Percentiles rank a stretch among this genome's conserved stretches.
phyloP scores from a whole-genome alignment of 2,888 invertebrate species.

The Eupeodes latifasciatus region DNA sequence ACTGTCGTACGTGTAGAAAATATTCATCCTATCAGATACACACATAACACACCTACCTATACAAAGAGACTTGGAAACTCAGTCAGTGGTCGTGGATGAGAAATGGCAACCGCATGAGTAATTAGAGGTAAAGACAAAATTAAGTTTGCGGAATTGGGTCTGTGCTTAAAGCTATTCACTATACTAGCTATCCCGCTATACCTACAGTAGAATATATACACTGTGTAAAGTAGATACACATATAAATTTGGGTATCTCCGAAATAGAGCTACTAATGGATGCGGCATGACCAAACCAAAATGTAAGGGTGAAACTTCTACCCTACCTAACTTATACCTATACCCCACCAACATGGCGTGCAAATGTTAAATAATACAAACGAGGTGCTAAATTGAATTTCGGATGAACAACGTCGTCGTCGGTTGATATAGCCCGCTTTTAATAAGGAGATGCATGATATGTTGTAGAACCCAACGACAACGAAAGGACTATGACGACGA shows the following conservation, averaged over 20 bases:
- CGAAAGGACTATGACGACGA: neutral
- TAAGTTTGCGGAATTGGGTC: constrained; percentile 73
- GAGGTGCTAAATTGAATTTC: constrained; percentile 75
- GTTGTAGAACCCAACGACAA: neutral
- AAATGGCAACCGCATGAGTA: constrained; percentile 75
- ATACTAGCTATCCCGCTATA: constrained; percentile 27
- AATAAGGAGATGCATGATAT: constrained; percentile 22
- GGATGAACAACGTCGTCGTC: constrained; percentile 27
- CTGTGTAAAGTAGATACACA: constrained; percentile 1
- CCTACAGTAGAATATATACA: no score
- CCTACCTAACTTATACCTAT: no score
- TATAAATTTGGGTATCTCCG: constrained; percentile 28
- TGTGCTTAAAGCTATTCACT: constrained; percentile 67
- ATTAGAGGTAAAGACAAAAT: constrained; percentile 75
- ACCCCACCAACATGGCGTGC: constrained; percentile 47
- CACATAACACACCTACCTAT: constrained; percentile 2
- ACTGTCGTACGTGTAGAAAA: constrained; percentile 26
- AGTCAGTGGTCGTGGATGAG: constrained; percentile 71
- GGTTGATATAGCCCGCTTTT: constrained; percentile 11
- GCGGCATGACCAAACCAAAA: constrained; percentile 69
- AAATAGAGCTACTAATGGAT: constrained; percentile 75
- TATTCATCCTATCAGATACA: neutral
- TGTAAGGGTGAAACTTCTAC: constrained; percentile 42
- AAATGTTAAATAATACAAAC: constrained; percentile 75
- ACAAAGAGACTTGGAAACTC: constrained; percentile 42